Evolutionary conservation across 2,888 invertebrate species (phyloP).

Genomic region (Drosophila algonquin): DNA sequence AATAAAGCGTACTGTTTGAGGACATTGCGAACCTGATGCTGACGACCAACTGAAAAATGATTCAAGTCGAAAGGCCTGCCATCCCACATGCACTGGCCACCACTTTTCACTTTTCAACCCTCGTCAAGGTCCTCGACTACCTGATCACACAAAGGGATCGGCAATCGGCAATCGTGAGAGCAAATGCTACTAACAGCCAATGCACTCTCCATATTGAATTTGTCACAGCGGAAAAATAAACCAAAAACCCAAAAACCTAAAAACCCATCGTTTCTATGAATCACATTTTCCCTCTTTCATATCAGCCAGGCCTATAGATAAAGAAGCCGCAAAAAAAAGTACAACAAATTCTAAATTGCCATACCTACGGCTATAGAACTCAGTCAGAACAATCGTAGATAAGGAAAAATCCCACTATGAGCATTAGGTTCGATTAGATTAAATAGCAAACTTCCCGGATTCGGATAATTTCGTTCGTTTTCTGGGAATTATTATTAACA

Average conservation of each 20-base stretch:
- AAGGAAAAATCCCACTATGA: constrained; percentile 47
- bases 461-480: constrained; percentile 22
- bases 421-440: constrained; percentile 58
- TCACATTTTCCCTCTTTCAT: neutral
- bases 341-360: constrained; percentile 33
- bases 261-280: constrained; percentile 4
- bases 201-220: neutral
- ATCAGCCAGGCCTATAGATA: constrained; percentile 19
- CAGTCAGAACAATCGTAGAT: constrained; percentile 47
- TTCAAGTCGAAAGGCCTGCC: constrained; percentile 44
- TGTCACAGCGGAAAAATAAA: neutral
- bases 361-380: constrained; percentile 37
- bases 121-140: constrained; percentile 48
- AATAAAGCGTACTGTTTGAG: constrained; percentile 61
- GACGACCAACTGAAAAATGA: constrained; percentile 53
- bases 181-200: constrained; percentile 24
- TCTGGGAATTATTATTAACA: constrained; percentile 35
- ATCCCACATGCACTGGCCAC: constrained; percentile 14
- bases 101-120: constrained; percentile 52
- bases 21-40: constrained; percentile 54
- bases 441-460: constrained; percentile 17
- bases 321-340: constrained; percentile 7
- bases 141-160: constrained; percentile 43
- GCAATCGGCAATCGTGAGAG: constrained; percentile 21
- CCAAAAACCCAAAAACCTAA: neutral